These are phyloP conservation scores for Acronicta aceris DNA, from an alignment of 2,888 invertebrate genomes.

Conservation along the genomic window DNA sequence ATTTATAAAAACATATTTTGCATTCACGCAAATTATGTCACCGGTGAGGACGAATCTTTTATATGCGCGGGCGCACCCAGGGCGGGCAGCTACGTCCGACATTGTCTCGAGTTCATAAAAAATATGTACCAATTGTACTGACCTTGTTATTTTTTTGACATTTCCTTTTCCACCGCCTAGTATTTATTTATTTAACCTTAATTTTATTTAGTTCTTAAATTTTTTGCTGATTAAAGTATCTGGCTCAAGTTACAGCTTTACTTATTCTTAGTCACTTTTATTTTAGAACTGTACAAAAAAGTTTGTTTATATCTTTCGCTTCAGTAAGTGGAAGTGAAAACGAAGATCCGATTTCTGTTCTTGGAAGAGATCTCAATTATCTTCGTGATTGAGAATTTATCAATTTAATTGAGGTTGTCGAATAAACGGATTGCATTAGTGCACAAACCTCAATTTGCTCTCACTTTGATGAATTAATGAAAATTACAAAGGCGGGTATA, in stretches of 20 bases:
- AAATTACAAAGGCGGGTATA: background rate
- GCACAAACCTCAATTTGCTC: too few species aligned
- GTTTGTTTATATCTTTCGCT: background rate
- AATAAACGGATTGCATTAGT: slow-evolving; percentile 5
- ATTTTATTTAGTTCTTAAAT: slow-evolving; percentile 44
- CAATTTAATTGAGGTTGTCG: slow-evolving; percentile 10
- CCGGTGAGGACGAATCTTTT: slow-evolving; percentile 17
- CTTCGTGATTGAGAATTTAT: slow-evolving; percentile 11
- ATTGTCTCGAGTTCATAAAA: slow-evolving; percentile 57
- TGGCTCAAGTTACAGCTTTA: slow-evolving; percentile 15
- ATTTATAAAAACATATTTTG: slow-evolving; percentile 15
- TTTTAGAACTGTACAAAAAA: slow-evolving; percentile 24
- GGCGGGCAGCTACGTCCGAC: slow-evolving; percentile 39
- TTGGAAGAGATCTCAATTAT: slow-evolving; percentile 20
- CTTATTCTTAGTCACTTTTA: slow-evolving; percentile 34
- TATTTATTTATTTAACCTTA: slow-evolving; percentile 55
- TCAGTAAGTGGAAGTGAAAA: slow-evolving; percentile 6
- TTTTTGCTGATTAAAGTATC: slow-evolving; percentile 34
- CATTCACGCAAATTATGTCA: slow-evolving; percentile 45
- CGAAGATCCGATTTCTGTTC: background rate
- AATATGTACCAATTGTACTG: slow-evolving; percentile 50
- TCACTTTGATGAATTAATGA: too few species aligned
- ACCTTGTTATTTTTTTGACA: slow-evolving; percentile 55
- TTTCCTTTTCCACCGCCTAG: slow-evolving; percentile 56
- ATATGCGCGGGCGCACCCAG: slow-evolving; percentile 53